Conservation (phyloP, 2,888 invertebrate genomes). For the Homarus gammarus region DNA sequence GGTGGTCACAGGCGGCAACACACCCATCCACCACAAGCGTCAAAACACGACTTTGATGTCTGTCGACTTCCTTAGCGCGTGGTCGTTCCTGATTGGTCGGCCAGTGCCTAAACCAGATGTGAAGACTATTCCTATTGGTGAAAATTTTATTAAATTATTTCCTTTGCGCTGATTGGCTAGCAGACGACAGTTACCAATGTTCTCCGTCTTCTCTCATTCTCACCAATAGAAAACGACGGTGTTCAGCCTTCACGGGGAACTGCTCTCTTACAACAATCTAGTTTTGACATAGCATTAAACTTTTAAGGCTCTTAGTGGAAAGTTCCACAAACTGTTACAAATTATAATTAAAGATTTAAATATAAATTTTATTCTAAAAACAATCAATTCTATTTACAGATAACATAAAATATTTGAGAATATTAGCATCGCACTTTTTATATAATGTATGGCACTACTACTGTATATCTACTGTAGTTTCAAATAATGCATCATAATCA, state of each 20-base stretch:
- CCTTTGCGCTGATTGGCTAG: conserved; percentile 40
- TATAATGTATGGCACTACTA: no score
- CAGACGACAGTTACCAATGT: conserved; percentile 49
- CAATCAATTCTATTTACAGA: no score
- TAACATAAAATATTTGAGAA: no score
- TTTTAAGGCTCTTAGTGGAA: no score
- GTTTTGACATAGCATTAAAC: no score
- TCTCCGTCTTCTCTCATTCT: conserved; percentile 17
- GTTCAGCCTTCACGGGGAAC: not conserved
- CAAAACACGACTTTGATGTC: conserved; percentile 49
- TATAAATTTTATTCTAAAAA: no score
- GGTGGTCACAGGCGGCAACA: not conserved
- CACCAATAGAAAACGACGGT: conserved; percentile 27
- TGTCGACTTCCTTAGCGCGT: conserved; percentile 47
- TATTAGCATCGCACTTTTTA: no score
- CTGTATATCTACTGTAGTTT: no score
- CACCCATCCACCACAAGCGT: not conserved
- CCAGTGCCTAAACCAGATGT: not conserved
- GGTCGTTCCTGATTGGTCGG: conserved; percentile 39
- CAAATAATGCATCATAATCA: no score
- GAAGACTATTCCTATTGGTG: conserved; percentile 16
- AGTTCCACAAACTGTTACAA: no score
- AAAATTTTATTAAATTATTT: not conserved
- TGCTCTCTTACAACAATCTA: no score
- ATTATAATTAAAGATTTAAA: no score